These are phyloP conservation scores for Coluber constrictor DNA, from an alignment of 2,797 vertebrate species.

Conservation along the genomic window DNA sequence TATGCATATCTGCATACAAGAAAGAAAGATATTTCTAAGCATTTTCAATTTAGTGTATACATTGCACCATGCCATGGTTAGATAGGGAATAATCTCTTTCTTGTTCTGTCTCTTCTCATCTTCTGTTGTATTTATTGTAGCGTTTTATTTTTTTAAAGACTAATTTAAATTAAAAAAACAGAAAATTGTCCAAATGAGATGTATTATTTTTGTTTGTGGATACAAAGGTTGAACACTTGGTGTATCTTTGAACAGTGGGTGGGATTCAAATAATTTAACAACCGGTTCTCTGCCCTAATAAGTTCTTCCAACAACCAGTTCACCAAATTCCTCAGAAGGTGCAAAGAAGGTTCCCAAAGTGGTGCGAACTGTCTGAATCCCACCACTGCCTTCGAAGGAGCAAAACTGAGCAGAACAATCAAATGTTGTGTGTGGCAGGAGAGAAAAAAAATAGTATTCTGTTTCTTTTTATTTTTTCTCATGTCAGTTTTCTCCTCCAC, in stretches of 20 bases:
- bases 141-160: not conserved
- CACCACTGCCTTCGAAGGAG: not conserved
- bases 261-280: too few species aligned
- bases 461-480: constrained; percentile 4
- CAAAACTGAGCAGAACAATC: not conserved
- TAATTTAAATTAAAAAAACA: not conserved
- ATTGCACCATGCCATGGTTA: not conserved
- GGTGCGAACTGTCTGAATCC: too few species aligned
- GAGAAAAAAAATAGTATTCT: not conserved
- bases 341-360: too few species aligned
- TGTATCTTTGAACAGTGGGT: not conserved
- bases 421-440: not conserved
- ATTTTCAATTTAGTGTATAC: not conserved
- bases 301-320: too few species aligned
- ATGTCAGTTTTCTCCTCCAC: constrained; percentile 7
- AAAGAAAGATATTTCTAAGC: not conserved
- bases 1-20: not conserved
- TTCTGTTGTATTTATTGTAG: not conserved
- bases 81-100: not conserved
- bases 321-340: too few species aligned
- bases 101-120: not conserved
- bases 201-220: not conserved
- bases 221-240: not conserved
- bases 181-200: not conserved
- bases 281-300: too few species aligned